These are phyloP conservation scores for Corythornis leucogaster DNA, from an alignment of 2,797 vertebrate species.

Conservation along the genomic window DNA sequence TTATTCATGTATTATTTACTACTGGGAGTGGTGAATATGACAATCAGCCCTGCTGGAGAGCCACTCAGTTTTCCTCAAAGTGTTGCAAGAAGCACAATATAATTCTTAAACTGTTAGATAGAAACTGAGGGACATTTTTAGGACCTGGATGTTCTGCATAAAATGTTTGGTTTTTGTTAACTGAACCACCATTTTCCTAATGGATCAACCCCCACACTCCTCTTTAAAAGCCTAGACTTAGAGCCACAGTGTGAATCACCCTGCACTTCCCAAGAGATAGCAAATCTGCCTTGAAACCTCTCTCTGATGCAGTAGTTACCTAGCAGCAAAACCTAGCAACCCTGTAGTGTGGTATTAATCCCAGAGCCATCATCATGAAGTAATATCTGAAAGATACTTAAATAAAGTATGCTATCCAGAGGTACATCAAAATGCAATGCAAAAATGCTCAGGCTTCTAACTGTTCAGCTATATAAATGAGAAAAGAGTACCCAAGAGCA, in stretches of 20 bases:
- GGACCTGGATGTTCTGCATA: background rate
- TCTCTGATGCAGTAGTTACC: conserved; percentile 74
- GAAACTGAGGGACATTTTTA: conserved; percentile 38
- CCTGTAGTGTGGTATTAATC: conserved; percentile 62
- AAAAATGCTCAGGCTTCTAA: background rate
- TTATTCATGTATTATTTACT: conserved; percentile 59
- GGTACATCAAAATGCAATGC: background rate
- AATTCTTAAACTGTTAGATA: background rate
- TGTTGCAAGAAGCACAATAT: background rate
- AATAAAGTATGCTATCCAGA: conserved; percentile 23
- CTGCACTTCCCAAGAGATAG: conserved; percentile 34
- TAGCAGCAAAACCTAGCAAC: conserved; percentile 85
- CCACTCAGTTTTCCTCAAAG: background rate
- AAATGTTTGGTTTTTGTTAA: conserved; percentile 32
- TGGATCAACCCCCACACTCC: background rate
- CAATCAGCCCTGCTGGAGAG: background rate
- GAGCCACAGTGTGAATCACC: conserved; percentile 46
- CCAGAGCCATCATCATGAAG: conserved; percentile 30
- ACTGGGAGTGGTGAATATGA: background rate
- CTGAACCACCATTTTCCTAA: background rate
- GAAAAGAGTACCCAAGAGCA: background rate
- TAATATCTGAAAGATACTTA: conserved; percentile 31
- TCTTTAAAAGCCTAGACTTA: background rate
- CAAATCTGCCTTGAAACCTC: conserved; percentile 26
- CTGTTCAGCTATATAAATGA: background rate